Percentiles rank a stretch among this genome's conserved stretches.
Conservation (phyloP, 2,888 invertebrate genomes). For the Scaptomyza parva region DNA sequence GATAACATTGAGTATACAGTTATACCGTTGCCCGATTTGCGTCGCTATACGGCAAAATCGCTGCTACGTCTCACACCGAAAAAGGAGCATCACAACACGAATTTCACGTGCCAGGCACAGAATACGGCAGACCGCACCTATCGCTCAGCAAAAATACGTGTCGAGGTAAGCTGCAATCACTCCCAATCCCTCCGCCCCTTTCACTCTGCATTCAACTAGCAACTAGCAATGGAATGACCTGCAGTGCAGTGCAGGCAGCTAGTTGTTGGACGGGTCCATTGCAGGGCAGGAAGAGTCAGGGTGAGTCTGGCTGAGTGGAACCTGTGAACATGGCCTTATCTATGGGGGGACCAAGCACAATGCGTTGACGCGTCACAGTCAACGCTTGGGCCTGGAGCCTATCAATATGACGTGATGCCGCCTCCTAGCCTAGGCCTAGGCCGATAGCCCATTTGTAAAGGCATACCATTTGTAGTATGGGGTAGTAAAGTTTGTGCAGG, state of each 20-base stretch:
- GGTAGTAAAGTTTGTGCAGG: no score
- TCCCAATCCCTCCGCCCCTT: neutral
- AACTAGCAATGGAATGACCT: no score
- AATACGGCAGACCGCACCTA: conserved; percentile 95
- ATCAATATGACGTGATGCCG: conserved; percentile 62
- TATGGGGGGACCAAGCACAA: conserved; percentile 37
- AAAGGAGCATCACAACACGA: conserved; percentile 95
- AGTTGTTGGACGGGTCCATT: conserved; percentile 32
- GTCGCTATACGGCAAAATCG: conserved; percentile 93
- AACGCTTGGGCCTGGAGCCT: conserved; percentile 62
- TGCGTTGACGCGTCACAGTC: conserved; percentile 62
- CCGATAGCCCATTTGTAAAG: neutral
- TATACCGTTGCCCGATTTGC: conserved; percentile 91
- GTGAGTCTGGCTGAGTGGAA: neutral
- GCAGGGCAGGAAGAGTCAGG: conserved; percentile 23
- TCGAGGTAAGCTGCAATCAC: conserved; percentile 88
- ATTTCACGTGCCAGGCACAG: conserved; percentile 96
- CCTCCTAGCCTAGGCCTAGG: conserved; percentile 3
- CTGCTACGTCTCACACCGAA: conserved; percentile 93
- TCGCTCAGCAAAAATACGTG: conserved; percentile 91
- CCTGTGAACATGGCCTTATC: conserved; percentile 44
- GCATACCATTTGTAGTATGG: neutral
- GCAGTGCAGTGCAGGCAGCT: conserved; percentile 7
- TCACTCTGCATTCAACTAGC: neutral
- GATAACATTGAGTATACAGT: conserved; percentile 92